A percentile compares a stretch with the other conserved stretches of the same genome.
phyloP scores from a whole-genome alignment of 2,888 invertebrate species.

The Diaprepes abbreviatus region DNA sequence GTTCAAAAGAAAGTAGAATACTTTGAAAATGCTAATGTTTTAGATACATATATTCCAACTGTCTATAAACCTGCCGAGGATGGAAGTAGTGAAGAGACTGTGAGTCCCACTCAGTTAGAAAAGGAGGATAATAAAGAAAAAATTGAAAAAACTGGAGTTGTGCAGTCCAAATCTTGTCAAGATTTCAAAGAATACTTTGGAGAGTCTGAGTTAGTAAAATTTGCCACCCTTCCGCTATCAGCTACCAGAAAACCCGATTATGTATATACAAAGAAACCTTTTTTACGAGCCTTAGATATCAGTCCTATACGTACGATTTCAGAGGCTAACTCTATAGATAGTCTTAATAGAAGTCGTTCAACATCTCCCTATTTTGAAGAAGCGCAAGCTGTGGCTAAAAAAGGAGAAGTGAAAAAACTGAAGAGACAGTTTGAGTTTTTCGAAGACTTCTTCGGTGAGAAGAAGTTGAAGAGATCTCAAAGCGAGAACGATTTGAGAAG shows the following conservation, averaged over 20 bases:
- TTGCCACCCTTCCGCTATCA: constrained; percentile 70
- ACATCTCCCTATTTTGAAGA: constrained; percentile 81
- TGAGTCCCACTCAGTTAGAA: constrained; percentile 43
- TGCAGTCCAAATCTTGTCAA: constrained; percentile 76
- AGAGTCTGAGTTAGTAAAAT: constrained; percentile 74
- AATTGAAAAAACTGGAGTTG: constrained; percentile 6
- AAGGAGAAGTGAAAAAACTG: constrained; percentile 84
- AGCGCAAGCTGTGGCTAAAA: constrained; percentile 79
- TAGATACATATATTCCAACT: constrained; percentile 67
- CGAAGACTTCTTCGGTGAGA: constrained; percentile 62
- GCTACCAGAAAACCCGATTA: constrained; percentile 69
- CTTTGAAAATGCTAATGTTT: constrained; percentile 79
- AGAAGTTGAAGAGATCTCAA: constrained; percentile 70
- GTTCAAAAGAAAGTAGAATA: constrained; percentile 83
- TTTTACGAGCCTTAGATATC: constrained; percentile 63
- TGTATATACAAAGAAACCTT: constrained; percentile 66
- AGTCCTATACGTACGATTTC: constrained; percentile 66
- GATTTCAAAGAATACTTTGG: constrained; percentile 88
- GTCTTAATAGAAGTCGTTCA: constrained; percentile 79
- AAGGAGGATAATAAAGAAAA: constrained; percentile 16
- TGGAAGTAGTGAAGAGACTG: constrained; percentile 59
- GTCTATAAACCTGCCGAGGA: constrained; percentile 68
- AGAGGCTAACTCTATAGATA: constrained; percentile 75
- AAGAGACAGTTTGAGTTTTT: constrained; percentile 83
- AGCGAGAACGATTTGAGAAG: constrained; percentile 84